Evolutionary conservation across 2,113 vertebrate species (phyloP).

Genomic region (Macheiramphus alcinus): DNA sequence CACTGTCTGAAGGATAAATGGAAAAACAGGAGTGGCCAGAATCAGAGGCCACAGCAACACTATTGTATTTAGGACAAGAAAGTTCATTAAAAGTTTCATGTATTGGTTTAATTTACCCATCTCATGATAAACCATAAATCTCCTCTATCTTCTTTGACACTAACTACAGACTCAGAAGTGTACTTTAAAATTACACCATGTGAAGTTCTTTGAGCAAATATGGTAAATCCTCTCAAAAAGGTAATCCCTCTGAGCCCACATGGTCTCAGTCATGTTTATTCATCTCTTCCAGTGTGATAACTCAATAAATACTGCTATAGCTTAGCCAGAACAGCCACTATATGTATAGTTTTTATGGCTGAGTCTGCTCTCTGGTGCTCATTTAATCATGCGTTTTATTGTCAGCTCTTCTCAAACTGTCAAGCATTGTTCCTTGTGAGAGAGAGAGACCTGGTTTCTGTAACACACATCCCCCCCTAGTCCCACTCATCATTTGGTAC

Average conservation of each 20-base stretch:
- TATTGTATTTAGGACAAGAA: constrained; percentile 2
- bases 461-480: neutral
- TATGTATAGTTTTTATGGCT: neutral
- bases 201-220: constrained; percentile 64
- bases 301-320: neutral
- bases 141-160: constrained; percentile 44
- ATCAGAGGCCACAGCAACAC: neutral
- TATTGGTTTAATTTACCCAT: neutral
- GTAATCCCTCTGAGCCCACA: neutral
- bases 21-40: too few species aligned
- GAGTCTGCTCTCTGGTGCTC: neutral
- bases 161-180: constrained; percentile 45
- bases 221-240: constrained; percentile 26
- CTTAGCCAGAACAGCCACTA: neutral
- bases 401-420: constrained; percentile 14
- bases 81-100: constrained; percentile 16
- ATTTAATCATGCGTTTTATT: constrained; percentile 15
- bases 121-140: constrained; percentile 5
- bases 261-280: neutral
- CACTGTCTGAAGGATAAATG: too few species aligned
- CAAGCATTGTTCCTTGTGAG: neutral
- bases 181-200: constrained; percentile 34
- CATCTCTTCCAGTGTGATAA: neutral
- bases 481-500: neutral
- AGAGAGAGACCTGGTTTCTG: neutral